Base-by-base conservation (phyloP, 2,888 invertebrate species). In the Lingula anatina region DNA sequence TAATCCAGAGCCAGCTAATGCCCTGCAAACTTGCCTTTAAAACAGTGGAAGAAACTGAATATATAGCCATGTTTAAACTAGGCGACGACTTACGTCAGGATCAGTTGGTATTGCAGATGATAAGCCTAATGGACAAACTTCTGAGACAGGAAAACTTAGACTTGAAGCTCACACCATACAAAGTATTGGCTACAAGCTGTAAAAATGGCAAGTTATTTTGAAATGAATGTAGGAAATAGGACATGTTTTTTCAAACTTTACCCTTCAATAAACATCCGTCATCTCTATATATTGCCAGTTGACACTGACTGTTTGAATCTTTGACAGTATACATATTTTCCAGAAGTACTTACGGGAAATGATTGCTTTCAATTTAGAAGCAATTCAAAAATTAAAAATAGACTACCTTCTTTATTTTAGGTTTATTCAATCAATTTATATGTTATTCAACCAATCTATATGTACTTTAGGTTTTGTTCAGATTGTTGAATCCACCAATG, bases 31-130 rank as follows among this genome's bases (percentile, higher is more conserved):
- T 99, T 42, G 89, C 92, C 0, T 96, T 97, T 75, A 79, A 88
- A 15, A 85, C 86, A 0, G 85, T 86, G 51, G 86, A 87, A 36
- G 83, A 84, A 31, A 62, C 68, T 23, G 89, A 91, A 68, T 99
- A 96, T 76, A 88, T 90, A 18, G 90, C 95, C 0, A 96, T 99
- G 54, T 97, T 97, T 76, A 99, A 99, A 76, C 87, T 94, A 65
- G 99, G 99, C 1, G 99, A 99, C 77, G 97, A 99, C 75, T 78
- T 99, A 46, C 82, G 99, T 2, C 97, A 99, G 79, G 97, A 99
- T 79, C 97, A 99, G 76, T 82, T 99, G 1, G 91, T 99, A 54
- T 79, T 99, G 42, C 97, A 99, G 80, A 97, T 97, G 83, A 96
- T 99, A 37, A 91, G 93, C 0, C 79, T 99, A 15, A 99, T 99